Evolutionary conservation across 35 echinoderm and acorn worm species (phyloP), one percentile per base, ranked within the genome.

Genomic region (Heliocidaris erythrogramma): DNA sequence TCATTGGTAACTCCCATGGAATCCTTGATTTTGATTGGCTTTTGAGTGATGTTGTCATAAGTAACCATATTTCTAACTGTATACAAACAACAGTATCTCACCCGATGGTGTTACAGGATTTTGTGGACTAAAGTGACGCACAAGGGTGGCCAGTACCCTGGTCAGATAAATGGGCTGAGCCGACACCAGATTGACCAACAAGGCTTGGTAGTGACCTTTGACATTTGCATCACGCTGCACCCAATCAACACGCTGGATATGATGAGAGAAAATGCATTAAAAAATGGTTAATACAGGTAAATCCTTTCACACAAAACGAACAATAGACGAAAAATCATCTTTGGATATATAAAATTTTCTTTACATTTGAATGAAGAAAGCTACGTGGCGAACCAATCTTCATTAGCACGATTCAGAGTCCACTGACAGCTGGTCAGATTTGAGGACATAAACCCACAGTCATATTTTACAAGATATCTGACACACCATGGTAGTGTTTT

Each of bases 101-200:
- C 65, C 65, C 2, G 65, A 18, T 5, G 65, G 65, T 7, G 17
- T 18, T 27, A 24, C 65, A 78, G 65, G 65, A 78, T 78, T 60
- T 31, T 95, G 92, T 32, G 95, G 96, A 27, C 56, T 65, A 16
- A 97, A 88, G 59, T 90, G 59, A 71, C 78, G 52, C 9, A 92
- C 95, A 56, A 97, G 69, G 30, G 91, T 89, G 9, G 94, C 65
- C 12, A 97, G 94, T 35, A 97, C 88, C 5, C 94, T 69, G 31
- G 95, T 85, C 32, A 97, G 94, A 53, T 97, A 97, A 27, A 95
- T 90, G 30, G 97, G 88, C 29, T 97, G 97, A 31, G 97, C 97
- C 48, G 97, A 96, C 27, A 94, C 94, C 7, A 97, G 78, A 17
- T 84, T 94, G 2, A 94, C 92, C 47, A 97, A 48, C 24, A 97